Evolutionary conservation across 2,888 invertebrate species (phyloP), one percentile per base, ranked within the genome.

Genomic region (Prenolepis imparis): DNA sequence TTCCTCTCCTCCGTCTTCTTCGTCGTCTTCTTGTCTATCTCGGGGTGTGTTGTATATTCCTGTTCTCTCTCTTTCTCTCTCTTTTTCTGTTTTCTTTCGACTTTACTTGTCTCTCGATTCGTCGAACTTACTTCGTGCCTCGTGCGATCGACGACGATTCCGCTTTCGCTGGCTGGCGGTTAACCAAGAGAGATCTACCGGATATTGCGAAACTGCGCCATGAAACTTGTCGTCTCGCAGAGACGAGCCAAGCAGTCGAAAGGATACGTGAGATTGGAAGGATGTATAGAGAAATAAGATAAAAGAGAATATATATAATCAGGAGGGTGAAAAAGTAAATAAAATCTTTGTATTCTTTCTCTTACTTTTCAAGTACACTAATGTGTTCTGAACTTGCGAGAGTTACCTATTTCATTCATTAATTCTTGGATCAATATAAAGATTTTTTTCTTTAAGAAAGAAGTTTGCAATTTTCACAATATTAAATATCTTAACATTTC

Each of bases 91-190:
- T 39, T 55, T 74, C 64, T 18, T 73, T 63, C 52, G 32, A 24
- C 24, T n/a, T 32, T 70, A 63, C 72, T 80, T 63, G 66, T 70
- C 48, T 66, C 48, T 55, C 83, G 84, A 81, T 77, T 75, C 83
- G 82, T 83, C 82, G 84, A 82, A 84, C 61, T 48, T 48, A 48
- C 55, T 67, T 48, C 44, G 36, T 36, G 36, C 44, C 59, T 36
- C 83, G 67, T 70, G 55, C 81, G 81, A 68, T 77, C 81, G 81
- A 66, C 80, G 59, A 61, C 64, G 83, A 86, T 85, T 78, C 82
- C 59, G 72, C 64, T 77, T 73, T 78, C 77, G 82, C 77, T 48
- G 48, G 82, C 77, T 48, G 48, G 61, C 63, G 75, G 59, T 66
- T 59, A 66, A 44, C 48, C 81, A 55, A 75, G 75, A 24, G 59